phyloP scores from a whole-genome alignment of 23 tunicate species.

The Trididemnum miniatum region DNA sequence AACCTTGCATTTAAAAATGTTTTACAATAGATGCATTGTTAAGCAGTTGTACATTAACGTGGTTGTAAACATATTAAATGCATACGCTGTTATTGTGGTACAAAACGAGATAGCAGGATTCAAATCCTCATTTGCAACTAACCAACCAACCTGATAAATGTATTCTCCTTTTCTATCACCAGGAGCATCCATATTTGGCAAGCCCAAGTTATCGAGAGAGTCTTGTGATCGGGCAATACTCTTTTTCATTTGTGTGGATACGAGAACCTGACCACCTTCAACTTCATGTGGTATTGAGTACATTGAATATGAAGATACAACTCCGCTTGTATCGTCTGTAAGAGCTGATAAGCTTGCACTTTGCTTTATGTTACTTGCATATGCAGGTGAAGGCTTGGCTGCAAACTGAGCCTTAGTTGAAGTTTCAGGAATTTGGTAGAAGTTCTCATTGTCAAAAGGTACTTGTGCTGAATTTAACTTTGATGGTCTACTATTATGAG shows the following conservation, averaged over 20 bases:
- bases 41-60: no score
- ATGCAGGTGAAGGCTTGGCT: background rate
- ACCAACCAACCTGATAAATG: constrained; percentile 5
- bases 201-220: background rate
- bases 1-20: no score
- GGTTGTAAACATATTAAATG: no score
- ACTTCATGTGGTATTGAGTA: background rate
- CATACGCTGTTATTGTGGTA: no score
- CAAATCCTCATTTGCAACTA: background rate
- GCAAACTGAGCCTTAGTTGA: background rate
- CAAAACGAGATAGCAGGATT: background rate
- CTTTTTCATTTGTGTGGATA: background rate
- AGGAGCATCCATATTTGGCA: background rate
- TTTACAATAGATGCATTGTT: no score
- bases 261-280: background rate
- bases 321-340: background rate
- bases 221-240: background rate
- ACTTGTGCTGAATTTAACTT: background rate
- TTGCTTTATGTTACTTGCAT: background rate
- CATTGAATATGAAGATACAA: background rate
- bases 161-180: constrained; percentile 15
- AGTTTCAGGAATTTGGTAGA: background rate
- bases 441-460: background rate
- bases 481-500: background rate
- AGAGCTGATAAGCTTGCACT: background rate